Conservation (phyloP, 2,888 invertebrate genomes). For the Brachynemurus nebulosus region DNA sequence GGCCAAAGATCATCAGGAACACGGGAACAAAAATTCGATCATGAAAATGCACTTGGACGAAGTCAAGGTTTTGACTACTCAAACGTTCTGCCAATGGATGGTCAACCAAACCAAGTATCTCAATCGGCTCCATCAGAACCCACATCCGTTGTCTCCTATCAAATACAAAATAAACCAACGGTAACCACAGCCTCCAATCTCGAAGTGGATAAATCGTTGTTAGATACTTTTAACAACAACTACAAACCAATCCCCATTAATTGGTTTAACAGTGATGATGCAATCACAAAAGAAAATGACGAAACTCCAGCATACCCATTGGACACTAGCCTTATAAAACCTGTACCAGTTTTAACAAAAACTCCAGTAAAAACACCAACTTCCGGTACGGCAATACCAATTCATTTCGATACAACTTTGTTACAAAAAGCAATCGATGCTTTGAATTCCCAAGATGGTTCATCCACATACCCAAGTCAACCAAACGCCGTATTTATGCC, state of each 20-base stretch:
- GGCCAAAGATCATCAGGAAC: conserved; percentile 6
- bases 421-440: conserved; percentile 6
- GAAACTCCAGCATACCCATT: not conserved
- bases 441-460: not conserved
- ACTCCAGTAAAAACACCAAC: not conserved
- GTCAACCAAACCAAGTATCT: not conserved
- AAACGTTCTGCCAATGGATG: conserved; percentile 25
- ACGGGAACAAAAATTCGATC: conserved; percentile 28
- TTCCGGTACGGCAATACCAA: not conserved
- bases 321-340: not conserved
- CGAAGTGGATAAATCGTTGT: not conserved
- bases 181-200: not conserved
- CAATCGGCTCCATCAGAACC: not conserved
- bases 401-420: conserved; percentile 5
- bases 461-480: not conserved
- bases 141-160: not conserved
- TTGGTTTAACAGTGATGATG: conserved; percentile 5
- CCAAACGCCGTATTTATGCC: not conserved
- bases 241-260: not conserved
- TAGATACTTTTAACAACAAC: not conserved
- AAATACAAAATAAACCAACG: not conserved
- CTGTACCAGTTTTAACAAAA: not conserved
- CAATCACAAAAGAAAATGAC: not conserved
- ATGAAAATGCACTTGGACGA: conserved; percentile 31
- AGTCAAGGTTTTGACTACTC: conserved; percentile 35